These are phyloP conservation scores for Penaeus monodon DNA, from an alignment of 2,888 invertebrate genomes.

Conservation along the genomic window DNA sequence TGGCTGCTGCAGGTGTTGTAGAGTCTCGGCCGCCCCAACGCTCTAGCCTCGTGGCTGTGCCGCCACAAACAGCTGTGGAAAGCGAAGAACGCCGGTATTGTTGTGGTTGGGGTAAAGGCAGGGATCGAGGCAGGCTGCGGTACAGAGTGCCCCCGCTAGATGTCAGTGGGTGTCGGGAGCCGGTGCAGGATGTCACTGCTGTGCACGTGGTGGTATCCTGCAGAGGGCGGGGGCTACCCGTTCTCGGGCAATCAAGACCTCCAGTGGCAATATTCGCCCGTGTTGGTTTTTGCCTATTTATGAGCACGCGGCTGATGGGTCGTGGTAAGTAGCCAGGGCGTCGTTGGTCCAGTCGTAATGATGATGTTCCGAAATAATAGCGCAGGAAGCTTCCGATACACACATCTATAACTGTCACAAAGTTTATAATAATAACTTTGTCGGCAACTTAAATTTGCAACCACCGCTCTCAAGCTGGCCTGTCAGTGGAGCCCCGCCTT, in stretches of 20 bases:
- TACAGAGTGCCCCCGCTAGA: constrained; percentile 34
- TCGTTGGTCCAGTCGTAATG: no score
- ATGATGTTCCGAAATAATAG: not conserved
- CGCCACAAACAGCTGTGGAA: not conserved
- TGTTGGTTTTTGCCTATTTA: no score
- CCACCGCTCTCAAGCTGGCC: constrained; percentile 13
- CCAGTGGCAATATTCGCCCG: no score
- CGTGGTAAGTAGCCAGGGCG: no score
- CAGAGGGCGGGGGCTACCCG: constrained; percentile 31
- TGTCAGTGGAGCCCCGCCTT: constrained; percentile 42
- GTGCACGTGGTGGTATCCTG: constrained; percentile 44
- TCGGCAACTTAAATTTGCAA: constrained; percentile 44
- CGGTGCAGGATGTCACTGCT: constrained; percentile 23
- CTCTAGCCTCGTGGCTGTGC: not conserved
- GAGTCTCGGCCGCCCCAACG: not conserved
- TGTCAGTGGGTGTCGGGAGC: constrained; percentile 44
- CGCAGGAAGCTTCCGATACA: not conserved
- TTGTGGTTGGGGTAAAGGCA: not conserved
- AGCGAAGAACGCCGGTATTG: not conserved
- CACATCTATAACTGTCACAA: not conserved
- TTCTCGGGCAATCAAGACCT: no score
- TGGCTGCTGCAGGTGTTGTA: not conserved
- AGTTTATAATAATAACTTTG: constrained; percentile 13
- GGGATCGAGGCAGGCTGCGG: constrained; percentile 9
- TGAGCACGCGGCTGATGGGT: no score